Evolutionary conservation across 2,113 vertebrate species (phyloP).

Genomic region (Myiopsitta monachus): DNA sequence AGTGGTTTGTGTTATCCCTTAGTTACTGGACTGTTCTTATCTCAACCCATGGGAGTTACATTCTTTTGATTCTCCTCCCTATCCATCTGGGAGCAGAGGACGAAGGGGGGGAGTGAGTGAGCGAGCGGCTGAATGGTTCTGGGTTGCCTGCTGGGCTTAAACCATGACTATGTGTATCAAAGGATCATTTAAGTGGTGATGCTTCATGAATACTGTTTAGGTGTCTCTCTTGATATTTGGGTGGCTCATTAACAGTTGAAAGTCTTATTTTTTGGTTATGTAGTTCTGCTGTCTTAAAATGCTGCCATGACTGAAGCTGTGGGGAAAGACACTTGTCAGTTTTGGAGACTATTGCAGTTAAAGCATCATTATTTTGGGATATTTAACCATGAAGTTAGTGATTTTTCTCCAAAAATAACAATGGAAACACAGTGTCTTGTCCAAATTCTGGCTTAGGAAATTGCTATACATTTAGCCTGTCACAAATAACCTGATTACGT

Average conservation of each 20-base stretch:
- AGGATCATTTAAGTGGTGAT: not conserved
- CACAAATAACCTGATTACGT: not conserved
- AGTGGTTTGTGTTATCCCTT: no score
- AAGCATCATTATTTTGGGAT: not conserved
- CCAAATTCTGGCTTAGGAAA: not conserved
- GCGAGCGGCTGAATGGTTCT: no score
- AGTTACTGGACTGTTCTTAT: no score
- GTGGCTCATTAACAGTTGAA: not conserved
- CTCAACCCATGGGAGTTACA: no score
- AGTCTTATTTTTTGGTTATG: not conserved
- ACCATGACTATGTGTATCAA: not conserved
- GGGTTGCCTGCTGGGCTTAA: no score
- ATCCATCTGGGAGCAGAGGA: no score
- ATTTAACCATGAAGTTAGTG: not conserved
- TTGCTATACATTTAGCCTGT: not conserved
- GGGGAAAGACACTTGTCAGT: not conserved
- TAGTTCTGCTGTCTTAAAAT: not conserved
- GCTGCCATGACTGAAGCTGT: accelerated
- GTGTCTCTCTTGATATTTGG: not conserved
- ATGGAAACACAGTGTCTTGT: not conserved
- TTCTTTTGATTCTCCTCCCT: no score
- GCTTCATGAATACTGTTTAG: not conserved
- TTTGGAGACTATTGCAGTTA: not conserved
- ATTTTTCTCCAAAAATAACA: not conserved
- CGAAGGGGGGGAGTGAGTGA: no score